These are phyloP conservation scores for Acanthosoma haemorrhoidale DNA, from an alignment of 2,888 invertebrate genomes.

Conservation along the genomic window DNA sequence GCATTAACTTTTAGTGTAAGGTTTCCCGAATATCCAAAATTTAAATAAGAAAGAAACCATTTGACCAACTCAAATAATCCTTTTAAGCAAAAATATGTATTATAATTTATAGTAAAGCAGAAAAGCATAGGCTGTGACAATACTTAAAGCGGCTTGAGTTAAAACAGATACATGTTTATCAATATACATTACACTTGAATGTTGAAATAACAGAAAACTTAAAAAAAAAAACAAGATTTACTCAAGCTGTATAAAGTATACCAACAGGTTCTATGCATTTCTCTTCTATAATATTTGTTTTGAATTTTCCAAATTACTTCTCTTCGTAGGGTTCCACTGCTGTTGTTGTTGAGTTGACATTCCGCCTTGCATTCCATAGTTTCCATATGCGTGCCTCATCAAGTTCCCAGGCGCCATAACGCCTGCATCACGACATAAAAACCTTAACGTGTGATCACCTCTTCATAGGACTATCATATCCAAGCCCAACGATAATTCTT, in stretches of 20 bases:
- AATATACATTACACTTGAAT: not conserved
- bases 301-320: slow-evolving; percentile 47
- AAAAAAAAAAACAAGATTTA: not conserved
- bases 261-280: slow-evolving; percentile 30
- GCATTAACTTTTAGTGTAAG: slow-evolving; percentile 22
- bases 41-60: slow-evolving; percentile 9
- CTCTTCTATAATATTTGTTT: slow-evolving; percentile 30
- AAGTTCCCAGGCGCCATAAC: slow-evolving; percentile 39
- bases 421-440: slow-evolving; percentile 34
- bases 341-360: slow-evolving; percentile 46
- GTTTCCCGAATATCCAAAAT: slow-evolving; percentile 14
- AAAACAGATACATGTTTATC: not conserved
- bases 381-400: slow-evolving; percentile 34
- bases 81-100: slow-evolving; percentile 19
- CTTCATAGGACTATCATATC: slow-evolving; percentile 3
- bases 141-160: slow-evolving; percentile 30
- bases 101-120: slow-evolving; percentile 24
- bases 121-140: slow-evolving; percentile 30
- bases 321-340: slow-evolving; percentile 51
- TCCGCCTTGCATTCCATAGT: slow-evolving; percentile 35
- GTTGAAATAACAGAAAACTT: not conserved
- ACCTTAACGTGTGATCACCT: slow-evolving; percentile 25
- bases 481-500: slow-evolving; percentile 28
- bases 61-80: slow-evolving; percentile 9
- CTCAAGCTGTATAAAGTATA: slow-evolving; percentile 29